Conservation (phyloP, 2,797 vertebrate genomes). For the Oryzias dopingdopingensis region DNA sequence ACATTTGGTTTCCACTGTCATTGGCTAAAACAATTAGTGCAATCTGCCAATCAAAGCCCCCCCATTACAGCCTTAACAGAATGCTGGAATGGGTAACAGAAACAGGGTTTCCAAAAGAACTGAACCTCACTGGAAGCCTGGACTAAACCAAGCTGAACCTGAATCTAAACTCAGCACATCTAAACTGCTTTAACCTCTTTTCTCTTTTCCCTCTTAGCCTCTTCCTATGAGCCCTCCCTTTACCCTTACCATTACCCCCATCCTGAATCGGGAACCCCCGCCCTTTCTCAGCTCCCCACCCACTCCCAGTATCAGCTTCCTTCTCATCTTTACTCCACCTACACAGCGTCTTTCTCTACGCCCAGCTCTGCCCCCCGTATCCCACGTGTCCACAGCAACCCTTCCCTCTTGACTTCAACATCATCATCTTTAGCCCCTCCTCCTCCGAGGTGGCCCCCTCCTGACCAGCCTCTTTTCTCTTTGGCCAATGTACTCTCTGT, state of each 20-base stretch:
- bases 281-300: background rate
- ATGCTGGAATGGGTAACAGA: no score
- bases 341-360: background rate
- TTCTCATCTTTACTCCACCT: constrained; percentile 17
- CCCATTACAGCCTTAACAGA: no score
- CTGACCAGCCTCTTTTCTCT: constrained; percentile 48
- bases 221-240: constrained; percentile 22
- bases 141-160: no score
- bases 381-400: constrained; percentile 14
- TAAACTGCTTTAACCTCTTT: background rate
- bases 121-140: no score
- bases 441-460: constrained; percentile 34
- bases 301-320: constrained; percentile 9
- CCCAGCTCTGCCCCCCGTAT: background rate
- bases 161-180: no score
- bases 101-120: no score
- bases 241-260: background rate
- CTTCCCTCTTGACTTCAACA: constrained; percentile 25
- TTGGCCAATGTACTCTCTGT: constrained; percentile 87
- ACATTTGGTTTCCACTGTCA: no score
- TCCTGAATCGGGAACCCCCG: constrained; percentile 1
- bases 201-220: constrained; percentile 12
- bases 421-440: constrained; percentile 5
- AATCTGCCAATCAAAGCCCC: no score
- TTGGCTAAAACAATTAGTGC: no score